Evolutionary conservation across 2,797 vertebrate genomes (phyloP).

Genomic region (Sebastes oblongus): DNA sequence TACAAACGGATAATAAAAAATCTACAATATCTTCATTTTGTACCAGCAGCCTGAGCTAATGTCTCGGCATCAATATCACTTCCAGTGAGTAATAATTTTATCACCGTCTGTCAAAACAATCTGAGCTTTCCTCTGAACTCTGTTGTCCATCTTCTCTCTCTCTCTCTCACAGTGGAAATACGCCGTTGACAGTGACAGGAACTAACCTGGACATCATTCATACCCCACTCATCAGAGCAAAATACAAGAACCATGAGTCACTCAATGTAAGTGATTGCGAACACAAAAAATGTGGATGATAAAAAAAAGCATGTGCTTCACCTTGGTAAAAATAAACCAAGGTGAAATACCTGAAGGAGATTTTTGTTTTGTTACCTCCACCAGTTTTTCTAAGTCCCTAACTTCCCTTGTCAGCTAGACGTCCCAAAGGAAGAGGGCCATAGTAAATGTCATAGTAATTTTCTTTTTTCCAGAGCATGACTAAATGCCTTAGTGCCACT

Average conservation of each 20-base stretch:
- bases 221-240: constrained; percentile 95
- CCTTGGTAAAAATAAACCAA: background rate
- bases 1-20: background rate
- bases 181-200: constrained; percentile 94
- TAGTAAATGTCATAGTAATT: constrained; percentile 22
- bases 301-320: background rate
- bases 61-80: background rate
- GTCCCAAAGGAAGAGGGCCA: background rate
- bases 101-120: constrained; percentile 12
- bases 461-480: constrained; percentile 29
- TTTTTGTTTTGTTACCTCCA: background rate
- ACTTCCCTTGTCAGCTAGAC: background rate
- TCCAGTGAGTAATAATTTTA: background rate
- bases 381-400: background rate
- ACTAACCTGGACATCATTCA: constrained; percentile 98
- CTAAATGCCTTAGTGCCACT: constrained; percentile 29
- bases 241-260: constrained; percentile 91
- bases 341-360: background rate
- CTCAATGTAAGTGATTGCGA: constrained; percentile 88
- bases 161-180: constrained; percentile 87
- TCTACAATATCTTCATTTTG: background rate
- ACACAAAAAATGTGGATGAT: background rate
- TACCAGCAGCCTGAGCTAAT: background rate
- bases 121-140: background rate
- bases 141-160: background rate